Base-by-base conservation (phyloP, 1,140 invertebrate species). In the Heterodera schachtii region DNA sequence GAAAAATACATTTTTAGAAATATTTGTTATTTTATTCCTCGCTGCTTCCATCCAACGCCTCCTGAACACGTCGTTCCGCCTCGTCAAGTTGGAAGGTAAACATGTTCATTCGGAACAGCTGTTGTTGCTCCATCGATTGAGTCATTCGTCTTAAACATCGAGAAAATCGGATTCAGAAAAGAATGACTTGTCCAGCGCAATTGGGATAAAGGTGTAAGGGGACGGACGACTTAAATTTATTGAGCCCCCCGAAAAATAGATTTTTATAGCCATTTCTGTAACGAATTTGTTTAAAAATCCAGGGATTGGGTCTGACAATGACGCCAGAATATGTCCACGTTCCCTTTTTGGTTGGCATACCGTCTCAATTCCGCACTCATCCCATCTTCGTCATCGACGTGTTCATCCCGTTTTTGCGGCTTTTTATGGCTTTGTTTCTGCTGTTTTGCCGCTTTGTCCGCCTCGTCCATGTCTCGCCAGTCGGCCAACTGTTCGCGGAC, bases 1-100 rank as follows among this genome's bases (percentile, higher is more conserved):
- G 31, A 0, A 31, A 31, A 31, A 31, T 31, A 31, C 31, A 31
- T 31, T 31, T 31, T 31, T 31, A 31, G 31, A n/a, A 8, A 43
- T 19, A 69, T 9, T 69, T 6, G n/a, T 69, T 43, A 0, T 69
- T 69, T 7, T 69, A 16, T 64, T 64, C 11, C 16, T 1, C 19
- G 16, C 57, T 4, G 19, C 57, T 5, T 64, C 19, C 11, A 71
- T 64, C 19, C 11, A 71, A 46, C 11, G 69, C 69, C 7, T 71
- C 44, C 4, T 71, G 13, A 46, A 2, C 6, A 9, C 44, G 69
- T 7, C 69, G 69, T 69, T 43, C 77, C 47, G 77, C 77, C 8
- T 78, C 64, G n/a, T 78, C 77, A 5, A 78, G 70, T 44, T 78
- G 77, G 47, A 78, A 78, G 49, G 31, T n/a, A 11, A 78, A 46